Conservation (phyloP, 2,113 vertebrate species). For the Sebastes fasciatus region DNA sequence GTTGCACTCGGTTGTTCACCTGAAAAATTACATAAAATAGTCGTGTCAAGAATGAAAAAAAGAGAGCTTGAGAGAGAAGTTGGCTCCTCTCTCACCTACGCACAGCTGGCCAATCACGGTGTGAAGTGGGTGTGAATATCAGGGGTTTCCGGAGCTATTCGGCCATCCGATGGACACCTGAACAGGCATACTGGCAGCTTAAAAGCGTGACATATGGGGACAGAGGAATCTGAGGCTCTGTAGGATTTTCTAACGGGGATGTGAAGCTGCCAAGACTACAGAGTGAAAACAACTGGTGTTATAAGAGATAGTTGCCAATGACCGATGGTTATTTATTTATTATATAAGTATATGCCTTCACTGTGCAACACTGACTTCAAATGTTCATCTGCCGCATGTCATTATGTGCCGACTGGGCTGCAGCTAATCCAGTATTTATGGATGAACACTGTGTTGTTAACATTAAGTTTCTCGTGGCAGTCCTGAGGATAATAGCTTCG, state of each 20-base stretch:
- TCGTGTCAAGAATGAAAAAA: neutral
- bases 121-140: neutral
- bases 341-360: neutral
- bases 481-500: neutral
- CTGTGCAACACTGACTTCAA: slow-evolving; percentile 17
- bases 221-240: neutral
- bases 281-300: neutral
- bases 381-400: neutral
- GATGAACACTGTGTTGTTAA: neutral
- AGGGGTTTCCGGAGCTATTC: neutral
- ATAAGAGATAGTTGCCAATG: neutral
- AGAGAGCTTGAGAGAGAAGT: neutral
- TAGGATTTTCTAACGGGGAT: neutral
- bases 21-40: neutral
- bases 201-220: neutral
- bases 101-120: neutral
- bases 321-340: slow-evolving; percentile 3
- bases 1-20: neutral
- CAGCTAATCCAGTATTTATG: slow-evolving; percentile 29
- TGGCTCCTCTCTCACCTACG: neutral
- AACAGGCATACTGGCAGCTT: neutral
- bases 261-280: neutral
- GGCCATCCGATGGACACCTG: neutral
- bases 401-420: slow-evolving; percentile 26
- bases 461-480: slow-evolving; percentile 20